phyloP scores from a whole-genome alignment of 2,797 vertebrate genomes.

The Decapterus maruadsi region DNA sequence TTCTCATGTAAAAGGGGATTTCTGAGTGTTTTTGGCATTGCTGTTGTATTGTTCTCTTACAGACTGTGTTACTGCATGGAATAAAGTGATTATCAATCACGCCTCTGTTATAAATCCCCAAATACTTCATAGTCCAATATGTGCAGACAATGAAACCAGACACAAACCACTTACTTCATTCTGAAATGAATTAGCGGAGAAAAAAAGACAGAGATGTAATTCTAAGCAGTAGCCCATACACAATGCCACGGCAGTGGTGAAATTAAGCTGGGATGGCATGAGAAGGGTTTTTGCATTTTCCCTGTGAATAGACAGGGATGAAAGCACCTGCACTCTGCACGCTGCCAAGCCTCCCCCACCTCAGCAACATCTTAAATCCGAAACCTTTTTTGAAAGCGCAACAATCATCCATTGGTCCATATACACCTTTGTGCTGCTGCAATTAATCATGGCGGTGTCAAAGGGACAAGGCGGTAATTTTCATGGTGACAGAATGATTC shows the following conservation, averaged over 20 bases:
- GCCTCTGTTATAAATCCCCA: conserved; percentile 67
- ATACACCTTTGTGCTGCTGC: conserved; percentile 73
- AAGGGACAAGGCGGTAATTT: conserved; percentile 78
- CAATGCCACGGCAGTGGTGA: conserved; percentile 48
- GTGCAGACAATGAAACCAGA: conserved; percentile 64
- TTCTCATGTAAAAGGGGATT: conserved; percentile 56
- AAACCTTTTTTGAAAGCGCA: conserved; percentile 66
- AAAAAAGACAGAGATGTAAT: conserved; percentile 62
- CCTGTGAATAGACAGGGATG: conserved; percentile 77
- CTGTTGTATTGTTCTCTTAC: conserved; percentile 49
- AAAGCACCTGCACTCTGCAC: conserved; percentile 77
- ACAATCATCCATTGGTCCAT: conserved; percentile 68
- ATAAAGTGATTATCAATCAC: conserved; percentile 77
- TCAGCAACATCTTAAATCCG: conserved; percentile 54
- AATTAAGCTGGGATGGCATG: conserved; percentile 53
- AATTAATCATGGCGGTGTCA: conserved; percentile 79
- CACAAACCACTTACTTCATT: conserved; percentile 65
- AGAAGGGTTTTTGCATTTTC: conserved; percentile 51
- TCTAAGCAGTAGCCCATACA: conserved; percentile 44
- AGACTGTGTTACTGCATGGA: conserved; percentile 50
- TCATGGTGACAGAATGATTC: conserved; percentile 63
- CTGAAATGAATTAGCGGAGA: conserved; percentile 61
- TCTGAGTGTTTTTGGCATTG: conserved; percentile 51
- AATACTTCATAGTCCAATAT: conserved; percentile 67
- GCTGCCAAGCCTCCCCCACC: conserved; percentile 49